Evolutionary conservation across 2,888 invertebrate species (phyloP).

Genomic region (Tortricodes alternella): DNA sequence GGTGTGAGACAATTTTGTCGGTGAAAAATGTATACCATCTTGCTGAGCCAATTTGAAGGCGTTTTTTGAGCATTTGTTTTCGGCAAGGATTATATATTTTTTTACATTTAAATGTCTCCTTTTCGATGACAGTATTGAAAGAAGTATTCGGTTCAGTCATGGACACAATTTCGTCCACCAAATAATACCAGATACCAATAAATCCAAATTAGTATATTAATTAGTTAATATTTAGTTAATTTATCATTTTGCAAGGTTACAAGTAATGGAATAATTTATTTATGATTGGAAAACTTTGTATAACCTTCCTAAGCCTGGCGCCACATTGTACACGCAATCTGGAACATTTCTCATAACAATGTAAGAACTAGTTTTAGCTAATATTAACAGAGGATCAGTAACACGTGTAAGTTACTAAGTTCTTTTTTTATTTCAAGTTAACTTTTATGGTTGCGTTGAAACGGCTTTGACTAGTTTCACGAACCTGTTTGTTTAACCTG

Average conservation of each 20-base stretch:
- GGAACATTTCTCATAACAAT: background rate
- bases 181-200: too few species aligned
- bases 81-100: background rate
- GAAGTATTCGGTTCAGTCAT: too few species aligned
- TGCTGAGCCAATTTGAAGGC: constrained; percentile 1
- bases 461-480: too few species aligned
- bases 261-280: background rate
- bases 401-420: too few species aligned
- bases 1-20: background rate
- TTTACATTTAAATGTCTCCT: too few species aligned
- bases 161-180: too few species aligned
- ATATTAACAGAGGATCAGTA: background rate
- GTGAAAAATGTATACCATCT: constrained; percentile 26
- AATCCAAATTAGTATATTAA: too few species aligned
- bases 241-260: background rate
- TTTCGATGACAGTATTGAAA: too few species aligned
- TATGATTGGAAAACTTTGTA: background rate
- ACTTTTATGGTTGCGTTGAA: background rate
- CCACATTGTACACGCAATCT: constrained; percentile 16
- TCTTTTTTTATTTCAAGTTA: background rate
- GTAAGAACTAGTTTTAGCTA: background rate
- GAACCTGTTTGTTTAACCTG: too few species aligned
- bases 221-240: background rate
- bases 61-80: background rate
- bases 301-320: constrained; percentile 13